Percentiles rank a stretch among this genome's conserved stretches.
Evolutionary conservation across 2,797 vertebrate genomes (phyloP).

Genomic region (Odontamblyopus lacepedii): DNA sequence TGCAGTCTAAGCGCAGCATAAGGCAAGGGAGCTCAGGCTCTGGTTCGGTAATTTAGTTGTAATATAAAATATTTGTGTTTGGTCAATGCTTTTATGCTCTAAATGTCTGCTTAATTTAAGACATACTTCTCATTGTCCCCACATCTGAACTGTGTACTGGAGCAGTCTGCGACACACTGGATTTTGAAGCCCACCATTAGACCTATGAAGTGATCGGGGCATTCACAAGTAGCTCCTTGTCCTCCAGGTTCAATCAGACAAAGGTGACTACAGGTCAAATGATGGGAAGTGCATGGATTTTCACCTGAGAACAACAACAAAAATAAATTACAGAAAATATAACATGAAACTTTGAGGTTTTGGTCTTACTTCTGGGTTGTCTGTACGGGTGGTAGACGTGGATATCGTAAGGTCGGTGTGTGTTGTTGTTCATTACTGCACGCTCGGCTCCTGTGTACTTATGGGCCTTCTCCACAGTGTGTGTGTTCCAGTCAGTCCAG

Average conservation of each 20-base stretch:
- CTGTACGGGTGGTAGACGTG: constrained; percentile 74
- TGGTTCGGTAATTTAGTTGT: too few relatives aligned
- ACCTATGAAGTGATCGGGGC: constrained; percentile 74
- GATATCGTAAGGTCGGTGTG: constrained; percentile 72
- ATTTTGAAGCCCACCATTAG: constrained; percentile 64
- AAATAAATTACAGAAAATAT: neutral
- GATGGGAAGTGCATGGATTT: constrained; percentile 70
- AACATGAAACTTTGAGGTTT: neutral
- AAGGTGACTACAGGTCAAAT: constrained; percentile 72
- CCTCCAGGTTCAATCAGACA: constrained; percentile 74
- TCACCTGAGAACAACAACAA: constrained; percentile 55
- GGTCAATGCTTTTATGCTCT: neutral
- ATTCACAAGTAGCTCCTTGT: constrained; percentile 60
- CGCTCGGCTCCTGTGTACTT: constrained; percentile 73
- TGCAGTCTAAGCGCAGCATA: too few relatives aligned
- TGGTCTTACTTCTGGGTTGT: constrained; percentile 65
- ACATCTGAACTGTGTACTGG: constrained; percentile 78
- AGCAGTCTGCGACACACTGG: constrained; percentile 77
- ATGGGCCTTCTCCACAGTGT: constrained; percentile 73
- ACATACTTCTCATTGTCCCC: constrained; percentile 70
- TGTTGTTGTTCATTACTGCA: constrained; percentile 75
- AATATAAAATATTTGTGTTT: neutral
- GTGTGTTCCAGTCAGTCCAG: constrained; percentile 79
- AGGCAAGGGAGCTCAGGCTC: too few relatives aligned
- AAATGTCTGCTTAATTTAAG: neutral